phyloP scores from a whole-genome alignment of 30 jellyfish, hydroid and myxozoan genomes.

The Turritopsis rubra region DNA sequence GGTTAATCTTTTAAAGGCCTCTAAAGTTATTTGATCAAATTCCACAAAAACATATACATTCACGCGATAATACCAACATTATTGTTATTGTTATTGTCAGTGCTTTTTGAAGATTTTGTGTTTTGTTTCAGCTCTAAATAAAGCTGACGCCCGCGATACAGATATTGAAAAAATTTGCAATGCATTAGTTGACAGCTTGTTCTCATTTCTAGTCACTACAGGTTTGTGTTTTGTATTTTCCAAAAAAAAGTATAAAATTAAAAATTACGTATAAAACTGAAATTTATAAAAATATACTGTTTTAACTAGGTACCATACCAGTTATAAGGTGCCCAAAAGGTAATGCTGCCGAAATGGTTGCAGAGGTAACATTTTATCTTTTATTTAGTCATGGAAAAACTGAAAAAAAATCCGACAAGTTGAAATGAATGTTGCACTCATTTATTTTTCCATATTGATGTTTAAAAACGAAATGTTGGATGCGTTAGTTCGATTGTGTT shows the following conservation, averaged over 20 bases:
- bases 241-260: no score
- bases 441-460: no score
- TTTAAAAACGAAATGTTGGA: no score
- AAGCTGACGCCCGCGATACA: constrained; percentile 85
- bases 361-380: constrained; percentile 59
- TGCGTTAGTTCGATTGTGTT: no score
- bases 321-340: constrained; percentile 87
- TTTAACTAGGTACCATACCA: constrained; percentile 69
- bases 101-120: not conserved
- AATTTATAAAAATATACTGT: not conserved
- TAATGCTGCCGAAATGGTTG: constrained; percentile 91
- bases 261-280: not conserved
- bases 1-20: no score
- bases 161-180: constrained; percentile 65
- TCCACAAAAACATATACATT: no score
- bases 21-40: no score
- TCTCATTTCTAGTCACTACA: constrained; percentile 77
- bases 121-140: constrained; percentile 52
- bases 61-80: no score
- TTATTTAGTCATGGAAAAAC: not conserved
- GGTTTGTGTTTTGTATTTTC: constrained; percentile 35
- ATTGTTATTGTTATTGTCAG: no score
- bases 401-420: not conserved
- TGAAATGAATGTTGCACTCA: not conserved
- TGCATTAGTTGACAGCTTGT: constrained; percentile 73